Conservation (phyloP, 1,140 invertebrate genomes). For the Oscheius sp. region DNA sequence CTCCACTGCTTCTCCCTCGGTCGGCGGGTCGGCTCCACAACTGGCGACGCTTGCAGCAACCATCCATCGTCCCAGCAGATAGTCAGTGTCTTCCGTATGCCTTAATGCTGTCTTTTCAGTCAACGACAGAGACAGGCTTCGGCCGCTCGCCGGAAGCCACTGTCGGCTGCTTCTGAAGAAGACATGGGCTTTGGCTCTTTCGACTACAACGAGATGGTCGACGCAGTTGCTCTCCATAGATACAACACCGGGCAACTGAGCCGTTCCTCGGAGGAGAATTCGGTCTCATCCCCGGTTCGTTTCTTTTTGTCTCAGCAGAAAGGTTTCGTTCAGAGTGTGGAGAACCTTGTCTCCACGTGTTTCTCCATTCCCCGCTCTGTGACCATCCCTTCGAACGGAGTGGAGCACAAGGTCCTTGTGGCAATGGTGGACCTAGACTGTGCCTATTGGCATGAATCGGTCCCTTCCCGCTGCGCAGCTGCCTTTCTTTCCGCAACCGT, state of each 20-base stretch:
- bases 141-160: constrained; percentile 18
- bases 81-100: background rate
- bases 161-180: constrained; percentile 51
- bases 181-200: constrained; percentile 60
- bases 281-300: constrained; percentile 14
- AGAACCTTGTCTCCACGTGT: constrained; percentile 58
- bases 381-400: constrained; percentile 61
- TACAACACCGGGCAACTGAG: constrained; percentile 40
- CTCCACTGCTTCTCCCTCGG: constrained; percentile 62
- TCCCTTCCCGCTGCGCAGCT: constrained; percentile 60
- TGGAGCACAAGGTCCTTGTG: constrained; percentile 61
- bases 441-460: constrained; percentile 61
- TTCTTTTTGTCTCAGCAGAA: too few species aligned
- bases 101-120: constrained; percentile 12
- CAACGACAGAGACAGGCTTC: constrained; percentile 22
- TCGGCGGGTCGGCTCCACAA: constrained; percentile 62
- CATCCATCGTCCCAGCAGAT: constrained; percentile 37
- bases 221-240: constrained; percentile 54
- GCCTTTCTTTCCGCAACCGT: constrained; percentile 63
- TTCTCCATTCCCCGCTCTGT: constrained; percentile 60
- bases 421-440: constrained; percentile 61
- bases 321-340: constrained; percentile 56
- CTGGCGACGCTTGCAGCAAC: constrained; percentile 52
- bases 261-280: constrained; percentile 31
- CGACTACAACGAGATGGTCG: constrained; percentile 57